A percentile compares a stretch with the other conserved stretches of the same genome.
Conservation (phyloP, 2,888 invertebrate genomes). For the Ectemnius lituratus region DNA sequence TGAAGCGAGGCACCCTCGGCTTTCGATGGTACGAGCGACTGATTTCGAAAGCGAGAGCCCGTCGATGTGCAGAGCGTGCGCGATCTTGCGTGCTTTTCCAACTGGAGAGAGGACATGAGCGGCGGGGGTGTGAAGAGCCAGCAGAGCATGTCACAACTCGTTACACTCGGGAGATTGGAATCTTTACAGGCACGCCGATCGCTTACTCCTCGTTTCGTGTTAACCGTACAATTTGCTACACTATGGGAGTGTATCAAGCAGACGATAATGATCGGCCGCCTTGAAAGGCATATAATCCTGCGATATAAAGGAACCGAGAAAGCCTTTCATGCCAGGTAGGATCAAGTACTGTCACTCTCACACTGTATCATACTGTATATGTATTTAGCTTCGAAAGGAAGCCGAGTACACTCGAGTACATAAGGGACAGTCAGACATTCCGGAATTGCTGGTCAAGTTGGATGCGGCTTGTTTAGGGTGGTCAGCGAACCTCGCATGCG, state of each 20-base stretch:
- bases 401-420: too few relatives aligned
- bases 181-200: conserved; percentile 55
- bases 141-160: conserved; percentile 59
- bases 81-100: conserved; percentile 20
- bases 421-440: too few relatives aligned
- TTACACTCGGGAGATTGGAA: conserved; percentile 59
- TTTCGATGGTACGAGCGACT: conserved; percentile 59
- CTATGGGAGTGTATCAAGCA: conserved; percentile 34
- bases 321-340: conserved; percentile 21
- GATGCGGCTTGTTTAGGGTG: too few relatives aligned
- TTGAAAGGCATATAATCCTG: conserved; percentile 38
- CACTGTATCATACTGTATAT: too few relatives aligned
- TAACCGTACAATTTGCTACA: conserved; percentile 56
- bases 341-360: conserved; percentile 17
- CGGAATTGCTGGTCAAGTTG: too few relatives aligned
- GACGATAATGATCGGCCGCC: conserved; percentile 44
- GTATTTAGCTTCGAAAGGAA: too few relatives aligned
- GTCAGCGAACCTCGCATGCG: too few relatives aligned
- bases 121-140: conserved; percentile 53
- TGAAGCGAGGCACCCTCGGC: conserved; percentile 29
- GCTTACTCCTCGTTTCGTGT: conserved; percentile 38
- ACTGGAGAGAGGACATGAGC: conserved; percentile 54
- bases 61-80: conserved; percentile 14
- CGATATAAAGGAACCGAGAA: conserved; percentile 15
- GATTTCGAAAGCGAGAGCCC: conserved; percentile 45